Evolutionary conservation across 2,113 vertebrate species (phyloP).

Genomic region (Buteo buteo): DNA sequence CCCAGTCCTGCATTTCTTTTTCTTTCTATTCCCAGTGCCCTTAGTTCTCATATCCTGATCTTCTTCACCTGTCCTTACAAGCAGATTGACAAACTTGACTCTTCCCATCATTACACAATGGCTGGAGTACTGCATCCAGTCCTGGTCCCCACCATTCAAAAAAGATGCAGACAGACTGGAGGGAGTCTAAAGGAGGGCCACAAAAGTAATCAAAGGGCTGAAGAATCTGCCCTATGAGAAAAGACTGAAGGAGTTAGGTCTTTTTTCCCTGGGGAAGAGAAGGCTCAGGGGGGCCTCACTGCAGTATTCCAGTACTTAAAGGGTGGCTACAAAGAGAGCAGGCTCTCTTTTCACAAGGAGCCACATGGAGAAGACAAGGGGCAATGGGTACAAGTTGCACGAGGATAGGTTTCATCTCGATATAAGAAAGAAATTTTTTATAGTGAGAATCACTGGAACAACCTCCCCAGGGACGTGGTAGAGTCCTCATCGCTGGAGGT

Average conservation of each 20-base stretch:
- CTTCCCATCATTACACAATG: not conserved
- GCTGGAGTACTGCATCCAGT: not conserved
- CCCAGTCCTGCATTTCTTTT: not conserved
- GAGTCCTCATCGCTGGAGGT: not conserved
- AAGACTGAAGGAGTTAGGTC: not conserved
- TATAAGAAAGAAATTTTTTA: not conserved
- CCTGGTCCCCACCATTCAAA: not conserved
- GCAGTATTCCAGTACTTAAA: not conserved
- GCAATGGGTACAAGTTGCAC: not conserved
- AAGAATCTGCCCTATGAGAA: not conserved
- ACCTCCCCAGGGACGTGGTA: not conserved
- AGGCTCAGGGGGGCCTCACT: not conserved
- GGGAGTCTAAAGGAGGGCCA: not conserved
- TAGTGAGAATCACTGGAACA: not conserved
- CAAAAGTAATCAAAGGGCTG: not conserved
- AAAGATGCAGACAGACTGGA: accelerated
- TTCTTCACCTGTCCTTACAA: not conserved
- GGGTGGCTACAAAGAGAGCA: not conserved
- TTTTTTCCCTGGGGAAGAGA: not conserved
- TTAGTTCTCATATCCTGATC: not conserved
- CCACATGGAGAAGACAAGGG: not conserved
- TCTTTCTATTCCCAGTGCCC: not conserved
- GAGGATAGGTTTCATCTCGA: not conserved
- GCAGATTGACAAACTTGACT: not conserved
- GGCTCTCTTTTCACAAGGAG: not conserved